Conservation (phyloP, 2,888 invertebrate genomes). For the Microchrysa polita region DNA sequence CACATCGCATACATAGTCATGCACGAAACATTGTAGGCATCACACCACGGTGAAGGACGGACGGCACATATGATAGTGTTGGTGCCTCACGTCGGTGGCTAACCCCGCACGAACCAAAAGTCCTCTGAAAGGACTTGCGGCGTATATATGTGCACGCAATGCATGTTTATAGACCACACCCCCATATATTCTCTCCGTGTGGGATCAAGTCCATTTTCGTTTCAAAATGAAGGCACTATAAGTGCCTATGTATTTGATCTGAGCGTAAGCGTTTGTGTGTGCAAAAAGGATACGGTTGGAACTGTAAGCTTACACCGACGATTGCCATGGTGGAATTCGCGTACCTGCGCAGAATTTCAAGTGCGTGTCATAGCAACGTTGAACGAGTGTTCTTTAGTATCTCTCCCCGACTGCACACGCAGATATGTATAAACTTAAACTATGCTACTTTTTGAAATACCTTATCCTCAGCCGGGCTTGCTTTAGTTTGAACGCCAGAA, state of each 20-base stretch:
- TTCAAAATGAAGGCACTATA: slow-evolving; percentile 31
- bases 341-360: slow-evolving; percentile 42
- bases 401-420: not conserved
- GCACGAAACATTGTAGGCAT: not conserved
- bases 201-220: not conserved
- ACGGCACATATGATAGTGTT: slow-evolving; percentile 13
- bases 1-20: slow-evolving; percentile 1
- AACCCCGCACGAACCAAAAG: slow-evolving; percentile 3
- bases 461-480: slow-evolving; percentile 41
- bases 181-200: slow-evolving; percentile 38
- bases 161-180: slow-evolving; percentile 45
- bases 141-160: slow-evolving; percentile 40
- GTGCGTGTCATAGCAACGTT: slow-evolving; percentile 22
- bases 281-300: not conserved
- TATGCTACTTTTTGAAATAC: slow-evolving; percentile 38
- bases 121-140: slow-evolving; percentile 11
- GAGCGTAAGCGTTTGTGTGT: slow-evolving; percentile 4
- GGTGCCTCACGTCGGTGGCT: slow-evolving; percentile 1
- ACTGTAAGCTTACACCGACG: not conserved
- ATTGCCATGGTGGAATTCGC: not conserved
- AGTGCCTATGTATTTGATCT: not conserved
- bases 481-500: slow-evolving; percentile 13
- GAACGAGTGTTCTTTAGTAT: slow-evolving; percentile 1
- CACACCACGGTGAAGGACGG: slow-evolving; percentile 18
- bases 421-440: not conserved